Percentiles rank a stretch among this genome's conserved stretches.
phyloP scores from a whole-genome alignment of 2,113 vertebrate genomes.

The Phaetusa simplex region DNA sequence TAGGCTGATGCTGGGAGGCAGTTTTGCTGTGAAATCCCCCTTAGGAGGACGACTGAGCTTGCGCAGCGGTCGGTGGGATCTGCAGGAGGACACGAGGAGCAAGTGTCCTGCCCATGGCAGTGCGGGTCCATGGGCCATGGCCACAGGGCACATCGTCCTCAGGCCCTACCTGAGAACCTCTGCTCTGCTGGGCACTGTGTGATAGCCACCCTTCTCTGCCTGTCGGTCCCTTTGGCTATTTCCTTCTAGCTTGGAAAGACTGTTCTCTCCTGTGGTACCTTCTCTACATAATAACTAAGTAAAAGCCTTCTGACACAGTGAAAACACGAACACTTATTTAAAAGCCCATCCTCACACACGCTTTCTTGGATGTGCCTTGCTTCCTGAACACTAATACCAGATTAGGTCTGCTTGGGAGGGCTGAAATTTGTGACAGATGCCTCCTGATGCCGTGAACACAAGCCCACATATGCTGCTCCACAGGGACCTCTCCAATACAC shows the following conservation, averaged over 20 bases:
- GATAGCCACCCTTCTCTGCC: background rate
- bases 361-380: background rate
- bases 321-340: background rate
- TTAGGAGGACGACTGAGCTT: background rate
- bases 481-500: background rate
- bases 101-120: background rate
- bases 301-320: background rate
- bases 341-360: background rate
- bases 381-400: background rate
- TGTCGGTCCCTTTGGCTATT: background rate
- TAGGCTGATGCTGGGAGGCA: background rate
- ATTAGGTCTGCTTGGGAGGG: background rate
- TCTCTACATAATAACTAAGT: background rate
- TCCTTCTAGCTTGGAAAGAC: background rate
- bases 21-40: background rate
- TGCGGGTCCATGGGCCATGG: background rate
- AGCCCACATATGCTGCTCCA: background rate
- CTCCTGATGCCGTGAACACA: background rate
- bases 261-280: background rate
- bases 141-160: fast-evolving
- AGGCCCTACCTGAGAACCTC: background rate
- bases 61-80: fast-evolving
- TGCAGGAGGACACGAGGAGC: background rate
- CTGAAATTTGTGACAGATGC: background rate
- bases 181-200: background rate